Evolutionary conservation across 2,888 invertebrate genomes (phyloP).

Genomic region (Calameuta pallipes): DNA sequence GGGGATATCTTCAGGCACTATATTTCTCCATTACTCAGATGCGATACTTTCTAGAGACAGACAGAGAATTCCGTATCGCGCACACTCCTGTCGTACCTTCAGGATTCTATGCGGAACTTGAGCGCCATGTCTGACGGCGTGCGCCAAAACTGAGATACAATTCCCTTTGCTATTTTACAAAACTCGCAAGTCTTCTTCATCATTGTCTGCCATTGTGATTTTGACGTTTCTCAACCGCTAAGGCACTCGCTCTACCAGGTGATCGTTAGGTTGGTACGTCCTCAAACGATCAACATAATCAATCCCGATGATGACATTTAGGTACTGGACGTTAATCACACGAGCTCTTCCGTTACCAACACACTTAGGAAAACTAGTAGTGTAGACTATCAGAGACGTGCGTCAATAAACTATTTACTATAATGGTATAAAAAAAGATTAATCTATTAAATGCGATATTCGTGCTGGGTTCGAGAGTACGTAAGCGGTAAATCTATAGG

Average conservation of each 20-base stretch:
- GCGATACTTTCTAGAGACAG: background rate
- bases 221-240: background rate
- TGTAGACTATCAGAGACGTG: background rate
- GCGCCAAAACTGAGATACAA: background rate
- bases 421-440: background rate
- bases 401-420: background rate
- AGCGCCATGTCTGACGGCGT: background rate
- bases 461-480: background rate
- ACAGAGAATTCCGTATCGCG: background rate
- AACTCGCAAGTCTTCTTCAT: background rate
- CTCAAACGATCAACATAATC: background rate
- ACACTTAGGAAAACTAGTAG: background rate
- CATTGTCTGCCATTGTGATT: background rate
- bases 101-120: background rate
- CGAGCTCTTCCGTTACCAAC: background rate
- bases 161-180: background rate
- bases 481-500: background rate
- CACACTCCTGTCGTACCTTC: background rate
- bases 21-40: background rate
- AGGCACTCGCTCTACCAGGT: background rate
- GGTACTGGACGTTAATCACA: background rate
- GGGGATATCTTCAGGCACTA: background rate
- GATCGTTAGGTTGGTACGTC: background rate
- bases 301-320: background rate
- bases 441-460: background rate